phyloP scores from a whole-genome alignment of 2,888 invertebrate genomes.

The Diabrotica balteata region DNA sequence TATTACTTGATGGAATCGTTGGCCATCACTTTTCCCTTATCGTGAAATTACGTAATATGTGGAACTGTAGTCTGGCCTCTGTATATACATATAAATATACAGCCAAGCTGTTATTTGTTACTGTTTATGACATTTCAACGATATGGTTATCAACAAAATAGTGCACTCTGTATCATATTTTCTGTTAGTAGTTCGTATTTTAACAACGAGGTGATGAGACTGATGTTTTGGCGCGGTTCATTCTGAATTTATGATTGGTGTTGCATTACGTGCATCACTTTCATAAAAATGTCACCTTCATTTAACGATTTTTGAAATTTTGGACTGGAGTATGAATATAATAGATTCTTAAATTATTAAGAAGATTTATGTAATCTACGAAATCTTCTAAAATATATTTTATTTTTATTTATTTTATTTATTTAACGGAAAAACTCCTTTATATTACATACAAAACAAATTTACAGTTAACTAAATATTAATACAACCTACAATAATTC shows the following conservation, averaged over 20 bases:
- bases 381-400: too few relatives aligned
- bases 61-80: slow-evolving; percentile 12
- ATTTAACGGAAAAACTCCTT: too few relatives aligned
- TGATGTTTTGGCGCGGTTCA: slow-evolving; percentile 25
- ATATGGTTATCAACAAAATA: slow-evolving; percentile 44
- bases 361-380: too few relatives aligned
- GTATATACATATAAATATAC: slow-evolving; percentile 24
- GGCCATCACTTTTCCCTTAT: slow-evolving; percentile 52
- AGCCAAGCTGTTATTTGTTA: slow-evolving; percentile 29
- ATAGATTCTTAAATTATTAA: too few relatives aligned
- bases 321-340: too few relatives aligned
- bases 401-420: too few relatives aligned
- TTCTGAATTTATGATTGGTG: not conserved
- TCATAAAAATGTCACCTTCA: too few relatives aligned
- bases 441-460: too few relatives aligned
- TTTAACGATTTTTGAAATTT: too few relatives aligned
- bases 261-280: too few relatives aligned
- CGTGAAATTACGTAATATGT: slow-evolving; percentile 39
- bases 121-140: slow-evolving; percentile 45
- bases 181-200: slow-evolving; percentile 39
- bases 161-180: slow-evolving; percentile 41
- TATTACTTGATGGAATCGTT: slow-evolving; percentile 55
- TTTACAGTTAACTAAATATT: too few relatives aligned
- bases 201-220: slow-evolving; percentile 23
- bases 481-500: too few relatives aligned